Conservation (phyloP, 2,888 invertebrate genomes). For the Abrostola tripartita region DNA sequence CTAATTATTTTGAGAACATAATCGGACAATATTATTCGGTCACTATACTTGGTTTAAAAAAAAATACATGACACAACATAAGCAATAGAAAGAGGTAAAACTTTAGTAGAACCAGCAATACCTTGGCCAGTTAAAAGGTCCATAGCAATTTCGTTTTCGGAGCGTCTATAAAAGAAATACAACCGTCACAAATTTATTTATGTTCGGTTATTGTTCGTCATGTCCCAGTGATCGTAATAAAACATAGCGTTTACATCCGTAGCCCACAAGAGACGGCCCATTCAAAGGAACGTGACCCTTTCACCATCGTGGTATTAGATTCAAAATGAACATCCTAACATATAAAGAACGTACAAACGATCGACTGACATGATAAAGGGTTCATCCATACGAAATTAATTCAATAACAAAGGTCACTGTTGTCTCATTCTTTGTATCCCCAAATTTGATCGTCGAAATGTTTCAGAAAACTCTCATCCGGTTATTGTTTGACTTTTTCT, state of each 20-base stretch:
- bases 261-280: slow-evolving; percentile 50
- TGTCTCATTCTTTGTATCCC: slow-evolving; percentile 63
- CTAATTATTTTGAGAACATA: background rate
- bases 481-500: slow-evolving; percentile 39
- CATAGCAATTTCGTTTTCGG: slow-evolving; percentile 34
- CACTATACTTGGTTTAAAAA: slow-evolving; percentile 3
- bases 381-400: slow-evolving; percentile 78
- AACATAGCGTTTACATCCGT: slow-evolving; percentile 59
- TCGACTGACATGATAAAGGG: slow-evolving; percentile 78
- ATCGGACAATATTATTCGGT: background rate
- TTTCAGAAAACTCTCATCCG: slow-evolving; percentile 41
- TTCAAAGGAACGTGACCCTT: slow-evolving; percentile 71
- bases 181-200: slow-evolving; percentile 60
- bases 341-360: slow-evolving; percentile 80
- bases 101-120: slow-evolving; percentile 35
- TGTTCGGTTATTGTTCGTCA: slow-evolving; percentile 64
- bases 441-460: slow-evolving; percentile 48
- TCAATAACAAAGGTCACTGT: slow-evolving; percentile 77
- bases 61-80: slow-evolving; percentile 22
- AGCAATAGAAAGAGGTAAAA: slow-evolving; percentile 25
- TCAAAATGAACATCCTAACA: slow-evolving; percentile 72
- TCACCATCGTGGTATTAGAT: slow-evolving; percentile 77
- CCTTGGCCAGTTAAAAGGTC: slow-evolving; percentile 29
- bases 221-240: slow-evolving; percentile 66
- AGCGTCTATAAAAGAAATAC: slow-evolving; percentile 53